Evolutionary conservation across 2,113 vertebrate species (phyloP).

Genomic region (Coracopsis vasa): DNA sequence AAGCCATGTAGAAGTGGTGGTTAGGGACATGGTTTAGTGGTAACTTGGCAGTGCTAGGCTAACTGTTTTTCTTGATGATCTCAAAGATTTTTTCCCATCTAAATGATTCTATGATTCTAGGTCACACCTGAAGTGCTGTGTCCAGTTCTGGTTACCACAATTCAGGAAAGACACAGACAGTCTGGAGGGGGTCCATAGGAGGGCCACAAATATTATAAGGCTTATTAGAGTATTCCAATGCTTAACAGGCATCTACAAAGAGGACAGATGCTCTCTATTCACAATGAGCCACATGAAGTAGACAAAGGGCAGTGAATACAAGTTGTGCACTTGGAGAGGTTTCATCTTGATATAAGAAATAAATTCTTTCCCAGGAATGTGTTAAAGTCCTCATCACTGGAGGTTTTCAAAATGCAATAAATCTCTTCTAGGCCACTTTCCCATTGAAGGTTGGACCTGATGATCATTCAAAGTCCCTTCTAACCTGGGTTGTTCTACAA

Average conservation of each 20-base stretch:
- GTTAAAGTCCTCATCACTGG: not conserved
- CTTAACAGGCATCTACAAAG: not conserved
- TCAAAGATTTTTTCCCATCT: not conserved
- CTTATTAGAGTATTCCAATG: not conserved
- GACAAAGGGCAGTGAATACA: not conserved
- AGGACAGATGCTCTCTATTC: not conserved
- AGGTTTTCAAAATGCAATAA: not conserved
- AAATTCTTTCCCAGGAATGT: not conserved
- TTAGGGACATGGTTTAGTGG: not conserved
- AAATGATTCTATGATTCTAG: not conserved
- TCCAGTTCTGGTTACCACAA: not conserved
- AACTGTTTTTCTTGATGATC: not conserved
- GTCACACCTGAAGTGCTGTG: not conserved
- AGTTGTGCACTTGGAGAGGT: fast-evolving
- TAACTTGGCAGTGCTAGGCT: not conserved
- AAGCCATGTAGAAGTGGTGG: not conserved
- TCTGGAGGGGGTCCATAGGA: not conserved
- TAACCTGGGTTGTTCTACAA: not conserved
- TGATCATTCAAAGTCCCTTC: not conserved
- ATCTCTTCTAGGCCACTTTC: not conserved
- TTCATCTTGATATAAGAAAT: not conserved
- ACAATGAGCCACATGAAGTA: not conserved
- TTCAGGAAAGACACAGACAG: not conserved
- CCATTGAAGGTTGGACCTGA: not conserved
- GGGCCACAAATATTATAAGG: not conserved